Percentiles rank a stretch among this genome's conserved stretches.
These are phyloP conservation scores for Ladona fulva DNA, from an alignment of 1,140 invertebrate genomes.

Conservation along the genomic window DNA sequence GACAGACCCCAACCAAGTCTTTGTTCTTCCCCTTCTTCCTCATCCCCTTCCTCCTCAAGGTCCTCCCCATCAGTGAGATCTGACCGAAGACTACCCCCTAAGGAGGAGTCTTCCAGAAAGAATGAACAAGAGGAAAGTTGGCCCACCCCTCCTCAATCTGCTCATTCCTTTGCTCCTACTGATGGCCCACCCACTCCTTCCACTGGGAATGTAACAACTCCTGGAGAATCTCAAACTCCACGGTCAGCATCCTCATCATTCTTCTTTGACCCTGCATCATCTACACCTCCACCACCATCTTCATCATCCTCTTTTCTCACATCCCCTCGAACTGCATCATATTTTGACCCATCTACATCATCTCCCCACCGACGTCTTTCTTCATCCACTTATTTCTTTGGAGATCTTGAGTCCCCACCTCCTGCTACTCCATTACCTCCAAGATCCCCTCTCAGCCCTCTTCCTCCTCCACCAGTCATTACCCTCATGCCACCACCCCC, in stretches of 20 bases:
- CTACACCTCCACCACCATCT: not conserved
- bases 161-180: constrained; percentile 48
- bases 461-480: not conserved
- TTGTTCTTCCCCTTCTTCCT: constrained; percentile 62
- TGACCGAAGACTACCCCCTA: not conserved
- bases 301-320: not conserved
- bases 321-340: not conserved
- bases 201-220: not conserved
- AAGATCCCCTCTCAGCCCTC: not conserved
- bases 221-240: not conserved
- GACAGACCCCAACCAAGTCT: constrained; percentile 61
- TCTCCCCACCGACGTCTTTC: not conserved
- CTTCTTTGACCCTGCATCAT: not conserved
- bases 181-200: not conserved
- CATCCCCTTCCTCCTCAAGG: not conserved
- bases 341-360: not conserved
- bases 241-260: not conserved
- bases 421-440: not conserved
- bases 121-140: constrained; percentile 47
- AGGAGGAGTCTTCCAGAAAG: constrained; percentile 11
- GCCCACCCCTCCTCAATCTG: constrained; percentile 63
- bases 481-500: not conserved
- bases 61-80: not conserved
- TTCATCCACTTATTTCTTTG: not conserved
- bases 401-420: not conserved